Percentiles rank a stretch among this genome's conserved stretches.
These are phyloP conservation scores for Tragelaphus eurycerus DNA, from an alignment of 2,797 vertebrate genomes.

Conservation along the genomic window DNA sequence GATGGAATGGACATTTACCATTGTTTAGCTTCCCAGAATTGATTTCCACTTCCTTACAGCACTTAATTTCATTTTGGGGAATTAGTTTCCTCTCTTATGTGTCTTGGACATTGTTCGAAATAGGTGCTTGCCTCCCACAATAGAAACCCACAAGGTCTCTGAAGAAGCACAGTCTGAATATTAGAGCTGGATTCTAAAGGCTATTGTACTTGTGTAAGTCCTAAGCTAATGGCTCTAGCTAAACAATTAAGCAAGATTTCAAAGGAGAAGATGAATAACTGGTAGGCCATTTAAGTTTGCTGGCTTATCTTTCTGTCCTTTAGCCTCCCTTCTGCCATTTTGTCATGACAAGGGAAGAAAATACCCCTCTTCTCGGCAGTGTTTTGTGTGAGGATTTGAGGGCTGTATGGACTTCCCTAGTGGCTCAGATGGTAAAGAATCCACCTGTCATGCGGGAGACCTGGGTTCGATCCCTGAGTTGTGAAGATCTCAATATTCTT, in stretches of 20 bases:
- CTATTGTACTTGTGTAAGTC: background rate
- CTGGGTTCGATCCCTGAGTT: background rate
- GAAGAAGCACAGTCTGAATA: background rate
- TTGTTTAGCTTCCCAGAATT: conserved; percentile 66
- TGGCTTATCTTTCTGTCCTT: background rate
- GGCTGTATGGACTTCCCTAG: background rate
- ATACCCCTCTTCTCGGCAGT: background rate
- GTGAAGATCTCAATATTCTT: background rate
- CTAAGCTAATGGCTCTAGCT: background rate
- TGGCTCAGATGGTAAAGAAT: background rate
- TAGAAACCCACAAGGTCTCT: background rate
- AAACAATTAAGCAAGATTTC: background rate
- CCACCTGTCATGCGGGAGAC: accelerated
- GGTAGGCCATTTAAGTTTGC: background rate
- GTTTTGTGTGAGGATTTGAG: background rate
- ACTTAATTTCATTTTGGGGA: conserved; percentile 21
- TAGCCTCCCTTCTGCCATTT: background rate
- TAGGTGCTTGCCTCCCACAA: background rate
- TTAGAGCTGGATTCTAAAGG: background rate
- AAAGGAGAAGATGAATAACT: background rate
- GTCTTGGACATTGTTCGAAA: background rate
- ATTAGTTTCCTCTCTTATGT: conserved; percentile 12
- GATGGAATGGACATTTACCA: background rate
- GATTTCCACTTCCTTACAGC: conserved; percentile 38
- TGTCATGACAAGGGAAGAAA: background rate